Evolutionary conservation across 2,888 invertebrate genomes (phyloP).

Genomic region (Drosophila affinis): DNA sequence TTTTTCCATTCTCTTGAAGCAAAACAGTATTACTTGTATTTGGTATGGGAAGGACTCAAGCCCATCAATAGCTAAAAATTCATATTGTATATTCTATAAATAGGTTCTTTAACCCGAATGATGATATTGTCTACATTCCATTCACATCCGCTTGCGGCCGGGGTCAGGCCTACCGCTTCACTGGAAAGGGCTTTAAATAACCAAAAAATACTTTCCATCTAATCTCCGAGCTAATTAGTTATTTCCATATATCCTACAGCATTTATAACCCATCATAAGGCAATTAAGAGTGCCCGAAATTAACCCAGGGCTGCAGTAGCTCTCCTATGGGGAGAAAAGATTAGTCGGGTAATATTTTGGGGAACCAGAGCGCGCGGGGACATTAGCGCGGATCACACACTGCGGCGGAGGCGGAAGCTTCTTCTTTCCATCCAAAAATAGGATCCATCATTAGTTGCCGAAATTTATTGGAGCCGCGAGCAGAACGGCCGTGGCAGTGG

Average conservation of each 20-base stretch:
- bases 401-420: constrained; percentile 36
- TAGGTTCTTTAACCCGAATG: not conserved
- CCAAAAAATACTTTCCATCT: not conserved
- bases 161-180: not conserved
- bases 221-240: constrained; percentile 37
- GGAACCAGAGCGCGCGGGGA: constrained; percentile 19
- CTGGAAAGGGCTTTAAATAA: not conserved
- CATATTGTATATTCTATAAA: no score
- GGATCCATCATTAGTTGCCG: constrained; percentile 59
- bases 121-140: not conserved
- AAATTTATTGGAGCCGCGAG: constrained; percentile 62
- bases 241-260: constrained; percentile 25
- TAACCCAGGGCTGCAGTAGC: constrained; percentile 38
- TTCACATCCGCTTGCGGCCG: not conserved
- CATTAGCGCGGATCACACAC: constrained; percentile 65
- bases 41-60: no score
- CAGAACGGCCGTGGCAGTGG: not conserved
- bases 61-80: no score
- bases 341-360: constrained; percentile 45
- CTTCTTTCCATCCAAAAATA: constrained; percentile 54
- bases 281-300: constrained; percentile 25
- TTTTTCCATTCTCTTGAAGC: not conserved
- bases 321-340: constrained; percentile 54
- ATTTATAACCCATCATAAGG: constrained; percentile 23
- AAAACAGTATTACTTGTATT: no score